Percentiles rank a stretch among this genome's conserved stretches.
phyloP scores from a whole-genome alignment of 2,888 invertebrate genomes.

The Nomada ruficornis region DNA sequence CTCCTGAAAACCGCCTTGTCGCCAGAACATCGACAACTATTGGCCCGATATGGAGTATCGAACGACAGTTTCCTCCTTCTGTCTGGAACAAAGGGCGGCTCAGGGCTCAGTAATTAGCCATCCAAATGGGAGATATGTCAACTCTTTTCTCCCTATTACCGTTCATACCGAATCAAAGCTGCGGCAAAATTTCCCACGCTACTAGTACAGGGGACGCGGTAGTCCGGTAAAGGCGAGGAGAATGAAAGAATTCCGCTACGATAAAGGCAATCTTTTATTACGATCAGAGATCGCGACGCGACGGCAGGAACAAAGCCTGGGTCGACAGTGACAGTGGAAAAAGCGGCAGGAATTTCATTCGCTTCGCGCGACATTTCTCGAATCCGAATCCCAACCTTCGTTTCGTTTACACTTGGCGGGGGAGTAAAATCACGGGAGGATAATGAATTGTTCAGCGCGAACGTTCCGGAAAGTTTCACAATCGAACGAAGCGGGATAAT shows the following conservation, averaged over 20 bases:
- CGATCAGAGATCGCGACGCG: slow-evolving; percentile 40
- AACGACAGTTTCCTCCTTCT: neutral
- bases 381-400: neutral
- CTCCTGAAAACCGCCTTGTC: slow-evolving; percentile 10
- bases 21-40: neutral
- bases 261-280: slow-evolving; percentile 36
- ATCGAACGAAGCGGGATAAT: neutral
- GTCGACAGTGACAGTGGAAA: slow-evolving; percentile 19
- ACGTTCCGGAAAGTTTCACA: neutral
- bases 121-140: too few relatives aligned
- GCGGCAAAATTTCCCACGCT: neutral
- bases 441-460: slow-evolving; percentile 22
- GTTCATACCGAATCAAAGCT: neutral
- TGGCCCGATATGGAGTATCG: neutral
- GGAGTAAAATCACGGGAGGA: neutral
- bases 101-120: slow-evolving; percentile 3
- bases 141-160: neutral
- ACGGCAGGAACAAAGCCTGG: slow-evolving; percentile 29
- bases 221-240: neutral
- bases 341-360: slow-evolving; percentile 50
- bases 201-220: neutral
- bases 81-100: neutral
- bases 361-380: slow-evolving; percentile 33
- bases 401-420: neutral
- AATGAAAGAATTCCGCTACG: neutral